These are phyloP conservation scores for Manduca sexta DNA, from an alignment of 1,140 invertebrate genomes.

Conservation along the genomic window DNA sequence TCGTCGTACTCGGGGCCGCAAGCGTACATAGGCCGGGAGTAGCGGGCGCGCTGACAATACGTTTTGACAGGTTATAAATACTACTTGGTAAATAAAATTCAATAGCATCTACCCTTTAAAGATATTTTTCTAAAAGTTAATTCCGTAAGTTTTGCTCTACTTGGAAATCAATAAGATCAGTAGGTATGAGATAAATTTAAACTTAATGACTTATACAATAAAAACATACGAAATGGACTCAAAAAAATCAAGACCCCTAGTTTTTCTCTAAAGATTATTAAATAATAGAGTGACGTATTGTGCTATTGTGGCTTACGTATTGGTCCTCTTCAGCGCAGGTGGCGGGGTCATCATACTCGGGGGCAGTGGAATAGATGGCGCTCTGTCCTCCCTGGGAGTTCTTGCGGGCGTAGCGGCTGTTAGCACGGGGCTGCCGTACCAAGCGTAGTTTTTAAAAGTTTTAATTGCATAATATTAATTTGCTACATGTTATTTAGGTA, in stretches of 20 bases:
- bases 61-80: no score
- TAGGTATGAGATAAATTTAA: no score
- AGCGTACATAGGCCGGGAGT: slow-evolving; percentile 75
- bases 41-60: slow-evolving; percentile 58
- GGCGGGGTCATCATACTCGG: slow-evolving; percentile 92
- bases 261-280: no score
- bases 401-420: slow-evolving; percentile 81
- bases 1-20: slow-evolving; percentile 89
- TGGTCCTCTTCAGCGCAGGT: slow-evolving; percentile 91
- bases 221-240: background rate
- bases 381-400: slow-evolving; percentile 79
- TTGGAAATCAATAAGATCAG: no score
- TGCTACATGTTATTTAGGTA: no score
- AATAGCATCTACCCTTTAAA: no score
- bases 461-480: no score
- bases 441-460: no score
- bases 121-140: no score
- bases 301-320: slow-evolving; percentile 76
- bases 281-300: background rate
- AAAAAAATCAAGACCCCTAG: no score
- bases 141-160: no score
- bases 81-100: no score
- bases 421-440: slow-evolving; percentile 83
- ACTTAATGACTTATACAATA: background rate
- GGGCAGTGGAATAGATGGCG: slow-evolving; percentile 82